Evolutionary conservation across 2,797 vertebrate genomes (phyloP), one percentile per base, ranked within the genome.

Genomic region (Myripristis murdjan): DNA sequence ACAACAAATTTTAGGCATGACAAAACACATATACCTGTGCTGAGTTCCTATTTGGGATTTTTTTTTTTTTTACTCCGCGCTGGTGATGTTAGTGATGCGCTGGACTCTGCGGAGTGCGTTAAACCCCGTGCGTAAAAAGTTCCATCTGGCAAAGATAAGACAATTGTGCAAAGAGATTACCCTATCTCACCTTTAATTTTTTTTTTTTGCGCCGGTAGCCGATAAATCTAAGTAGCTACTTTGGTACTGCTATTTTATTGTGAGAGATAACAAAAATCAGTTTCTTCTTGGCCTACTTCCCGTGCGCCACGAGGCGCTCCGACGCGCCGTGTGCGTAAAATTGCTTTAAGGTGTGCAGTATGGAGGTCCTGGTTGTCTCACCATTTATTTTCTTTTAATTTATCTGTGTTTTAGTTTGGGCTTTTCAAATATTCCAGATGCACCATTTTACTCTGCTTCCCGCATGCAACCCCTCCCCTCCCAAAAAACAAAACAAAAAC

Each of bases 121-220:
- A 14, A 14, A 22, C 47, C 12, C 31, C 18, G 74, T 64, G 86
- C 77, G 74, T 79, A 82, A 82, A 85, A 76, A 9, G 22, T 15
- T 26, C 15, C 3, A 26, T 6, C 28, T 5, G 37, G 1, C 24
- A 18, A 5, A 63, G 20, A 37, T 2, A 0, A 1, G 26, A 23
- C n/a, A 3, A 3, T 16, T 15, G 44, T 0, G 4, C 9, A 52
- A 52, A 12, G 10, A 51, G 48, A 20, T 52, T 52, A 52, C 26
- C 49, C 26, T 52, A 52, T 52, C 49, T 23, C 14, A 52, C 15
- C 5, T 44, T 18, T 44, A 16, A 18, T 9, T 6, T 43, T 5
- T 8, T 39, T 39, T n/a, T n/a, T n/a, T n/a, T n/a, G n/a, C n/a
- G n/a, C n/a, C 39, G 43, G 12, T 43, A 43, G 3, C 14, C 12